phyloP scores from a whole-genome alignment of 2,888 invertebrate species.

The Rhyacophila evoluta region DNA sequence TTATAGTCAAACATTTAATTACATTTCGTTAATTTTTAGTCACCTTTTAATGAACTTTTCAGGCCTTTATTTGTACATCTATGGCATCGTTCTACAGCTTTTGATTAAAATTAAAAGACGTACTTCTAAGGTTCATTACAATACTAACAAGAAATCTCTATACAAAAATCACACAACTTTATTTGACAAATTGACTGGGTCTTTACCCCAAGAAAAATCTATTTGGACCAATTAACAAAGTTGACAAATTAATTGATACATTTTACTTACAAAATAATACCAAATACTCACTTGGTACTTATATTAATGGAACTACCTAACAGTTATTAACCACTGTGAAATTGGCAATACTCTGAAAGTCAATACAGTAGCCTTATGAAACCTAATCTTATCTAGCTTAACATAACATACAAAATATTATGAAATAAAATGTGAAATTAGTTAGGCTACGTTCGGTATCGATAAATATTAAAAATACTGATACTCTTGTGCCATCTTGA shows the following conservation, averaged over 20 bases:
- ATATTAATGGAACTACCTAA: background rate
- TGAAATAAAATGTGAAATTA: too few relatives aligned
- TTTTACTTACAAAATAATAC: background rate
- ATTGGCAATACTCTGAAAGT: background rate
- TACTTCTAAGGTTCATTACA: background rate
- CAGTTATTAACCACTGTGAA: background rate
- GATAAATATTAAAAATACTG: too few relatives aligned
- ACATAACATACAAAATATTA: background rate
- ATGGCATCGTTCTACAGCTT: background rate
- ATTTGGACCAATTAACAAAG: background rate
- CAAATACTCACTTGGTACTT: background rate
- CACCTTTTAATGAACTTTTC: too few relatives aligned
- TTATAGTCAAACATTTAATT: too few relatives aligned
- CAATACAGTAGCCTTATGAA: background rate
- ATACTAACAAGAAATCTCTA: background rate
- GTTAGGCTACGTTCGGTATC: too few relatives aligned
- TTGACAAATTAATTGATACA: conserved; percentile 8
- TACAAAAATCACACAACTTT: conserved; percentile 21
- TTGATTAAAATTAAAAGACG: background rate
- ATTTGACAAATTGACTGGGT: background rate
- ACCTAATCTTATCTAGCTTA: background rate
- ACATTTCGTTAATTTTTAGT: too few relatives aligned
- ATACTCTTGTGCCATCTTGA: too few relatives aligned
- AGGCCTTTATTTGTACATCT: too few relatives aligned
- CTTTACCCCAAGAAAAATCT: background rate